These are phyloP conservation scores for Sinocyclocheilus grahami DNA, from an alignment of 2,113 vertebrate genomes.

Conservation along the genomic window DNA sequence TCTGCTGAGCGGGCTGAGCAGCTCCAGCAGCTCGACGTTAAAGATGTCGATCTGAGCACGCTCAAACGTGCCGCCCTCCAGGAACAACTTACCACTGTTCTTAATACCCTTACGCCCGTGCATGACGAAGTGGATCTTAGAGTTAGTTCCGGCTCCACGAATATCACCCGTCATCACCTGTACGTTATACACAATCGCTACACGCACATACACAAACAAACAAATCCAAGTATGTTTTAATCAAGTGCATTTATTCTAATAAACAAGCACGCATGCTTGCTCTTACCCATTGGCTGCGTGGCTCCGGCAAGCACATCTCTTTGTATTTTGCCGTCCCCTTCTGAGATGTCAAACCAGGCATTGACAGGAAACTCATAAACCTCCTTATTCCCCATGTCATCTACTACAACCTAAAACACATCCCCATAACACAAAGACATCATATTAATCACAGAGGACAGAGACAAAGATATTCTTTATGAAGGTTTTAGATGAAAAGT, in stretches of 20 bases:
- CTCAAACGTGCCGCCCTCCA: slow-evolving; percentile 94
- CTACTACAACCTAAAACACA: slow-evolving; percentile 82
- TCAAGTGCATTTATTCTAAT: background rate
- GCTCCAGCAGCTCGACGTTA: slow-evolving; percentile 87
- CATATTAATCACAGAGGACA: background rate
- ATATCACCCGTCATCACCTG: slow-evolving; percentile 92
- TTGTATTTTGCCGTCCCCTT: slow-evolving; percentile 97
- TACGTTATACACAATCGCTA: slow-evolving; percentile 90
- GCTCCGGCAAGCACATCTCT: slow-evolving; percentile 89
- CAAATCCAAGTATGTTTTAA: background rate
- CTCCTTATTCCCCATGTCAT: slow-evolving; percentile 94
- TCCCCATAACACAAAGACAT: background rate
- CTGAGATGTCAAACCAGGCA: slow-evolving; percentile 91
- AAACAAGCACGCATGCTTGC: background rate
- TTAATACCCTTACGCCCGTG: slow-evolving; percentile 88
- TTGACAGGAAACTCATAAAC: slow-evolving; percentile 89
- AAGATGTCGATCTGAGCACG: slow-evolving; percentile 91
- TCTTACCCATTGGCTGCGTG: slow-evolving; percentile 87
- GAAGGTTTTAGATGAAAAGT: background rate
- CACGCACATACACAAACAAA: slow-evolving; percentile 16
- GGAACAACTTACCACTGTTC: slow-evolving; percentile 93
- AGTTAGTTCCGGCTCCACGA: slow-evolving; percentile 93
- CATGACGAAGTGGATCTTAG: slow-evolving; percentile 94
- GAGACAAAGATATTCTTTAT: background rate
- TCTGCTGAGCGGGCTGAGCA: slow-evolving; percentile 93